Base-by-base conservation (phyloP, 1,140 invertebrate genomes). In the Drosophila kanapiae region DNA sequence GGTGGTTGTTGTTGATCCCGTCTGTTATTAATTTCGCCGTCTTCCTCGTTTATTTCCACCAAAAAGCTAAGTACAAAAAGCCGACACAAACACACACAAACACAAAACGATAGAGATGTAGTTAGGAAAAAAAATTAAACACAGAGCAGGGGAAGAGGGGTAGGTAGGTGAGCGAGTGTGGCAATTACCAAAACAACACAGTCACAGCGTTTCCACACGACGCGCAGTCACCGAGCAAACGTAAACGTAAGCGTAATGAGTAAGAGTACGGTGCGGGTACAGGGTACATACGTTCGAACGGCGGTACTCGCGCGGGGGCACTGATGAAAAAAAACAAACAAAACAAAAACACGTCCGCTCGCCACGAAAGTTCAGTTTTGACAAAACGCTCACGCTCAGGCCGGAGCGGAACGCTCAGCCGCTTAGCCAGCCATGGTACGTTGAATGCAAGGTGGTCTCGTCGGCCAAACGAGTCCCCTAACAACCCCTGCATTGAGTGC, bases 331-430 rank as follows among this genome's bases (percentile, higher is more conserved):
- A 43, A 69, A 56, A 67, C 43, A 51, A 69, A 49, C 37, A 78
- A 59, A 64, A 59, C 47, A 72, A 81, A 78, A 71, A 82, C 79
- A 82, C 79, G 72, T 82, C 79, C 72, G 79, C 60, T 81, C 78
- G 56, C 78, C 64, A 76, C 78, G 60, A 79, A 29, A 77, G 54
- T 64, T 64, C 54, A 43, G 60, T 56, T 63, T 63, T 63, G 60
- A 40, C 18, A 54, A 38, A 54, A 54, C 51, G 47, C 27, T 27
- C 18, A 14, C 48, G 48, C 48, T 49, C 48, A 49, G 48, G 5
- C 27, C 27, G 48, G 13, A 29, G 27, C 48, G 48, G 27, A 10
- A 49, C 45, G 59, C 59, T 61, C 59, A 54, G 51, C 51, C 51
- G 51, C 51, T 35, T 35, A 13, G 31, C 51, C 51, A 13, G 51